A percentile compares a stretch with the other conserved stretches of the same genome.
Conservation (phyloP, 2,888 invertebrate genomes). For the Lymantria monacha region DNA sequence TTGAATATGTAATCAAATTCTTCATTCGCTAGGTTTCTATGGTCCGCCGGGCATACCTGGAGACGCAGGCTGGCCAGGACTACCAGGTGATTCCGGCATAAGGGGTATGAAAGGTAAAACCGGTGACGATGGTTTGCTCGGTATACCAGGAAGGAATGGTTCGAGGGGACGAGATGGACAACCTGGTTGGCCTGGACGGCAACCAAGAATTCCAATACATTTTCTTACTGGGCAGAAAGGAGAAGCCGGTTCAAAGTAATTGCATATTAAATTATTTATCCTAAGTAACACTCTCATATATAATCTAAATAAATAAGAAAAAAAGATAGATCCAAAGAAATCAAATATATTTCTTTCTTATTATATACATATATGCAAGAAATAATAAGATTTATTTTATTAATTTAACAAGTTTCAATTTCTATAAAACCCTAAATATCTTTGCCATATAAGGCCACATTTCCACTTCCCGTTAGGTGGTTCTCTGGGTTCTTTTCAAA, state of each 20-base stretch:
- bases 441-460: too few relatives aligned
- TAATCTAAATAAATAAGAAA: too few relatives aligned
- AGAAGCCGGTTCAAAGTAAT: conserved; percentile 63
- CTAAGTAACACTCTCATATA: too few relatives aligned
- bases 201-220: conserved; percentile 56
- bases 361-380: too few relatives aligned
- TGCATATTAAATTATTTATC: background rate
- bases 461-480: too few relatives aligned
- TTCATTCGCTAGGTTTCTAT: conserved; percentile 54
- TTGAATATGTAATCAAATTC: background rate
- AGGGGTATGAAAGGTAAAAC: conserved; percentile 55
- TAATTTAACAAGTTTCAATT: too few relatives aligned
- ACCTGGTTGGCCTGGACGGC: conserved; percentile 76
- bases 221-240: conserved; percentile 75
- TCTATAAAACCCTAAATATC: too few relatives aligned
- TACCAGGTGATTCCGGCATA: conserved; percentile 49
- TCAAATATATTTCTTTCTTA: too few relatives aligned
- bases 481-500: too few relatives aligned
- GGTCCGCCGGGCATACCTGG: conserved; percentile 71
- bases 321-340: too few relatives aligned
- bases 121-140: conserved; percentile 74
- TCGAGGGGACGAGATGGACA: conserved; percentile 75
- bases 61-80: conserved; percentile 61
- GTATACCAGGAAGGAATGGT: conserved; percentile 73
- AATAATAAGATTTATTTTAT: too few relatives aligned